Conservation (phyloP, 2,113 vertebrate species). For the Protobothrops mucrosquamatus region DNA sequence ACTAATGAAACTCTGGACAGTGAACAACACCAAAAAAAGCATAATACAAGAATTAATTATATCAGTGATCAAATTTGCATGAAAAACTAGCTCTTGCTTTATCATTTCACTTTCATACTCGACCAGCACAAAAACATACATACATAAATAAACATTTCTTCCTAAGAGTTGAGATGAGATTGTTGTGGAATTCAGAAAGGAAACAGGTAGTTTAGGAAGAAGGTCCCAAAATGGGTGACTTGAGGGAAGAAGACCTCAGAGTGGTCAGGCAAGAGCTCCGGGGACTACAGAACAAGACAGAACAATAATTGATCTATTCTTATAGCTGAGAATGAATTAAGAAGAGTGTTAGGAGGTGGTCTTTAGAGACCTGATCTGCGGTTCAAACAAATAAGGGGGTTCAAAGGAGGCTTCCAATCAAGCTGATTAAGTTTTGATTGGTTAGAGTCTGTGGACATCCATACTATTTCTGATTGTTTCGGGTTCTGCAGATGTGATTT, state of each 20-base stretch:
- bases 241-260: too few relatives aligned
- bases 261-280: neutral
- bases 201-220: neutral
- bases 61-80: neutral
- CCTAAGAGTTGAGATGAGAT: neutral
- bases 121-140: neutral
- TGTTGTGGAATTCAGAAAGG: neutral
- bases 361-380: constrained; percentile 11
- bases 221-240: neutral
- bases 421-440: constrained; percentile 15
- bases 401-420: neutral
- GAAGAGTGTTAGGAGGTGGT: neutral
- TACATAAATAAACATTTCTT: neutral
- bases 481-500: neutral
- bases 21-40: neutral
- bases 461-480: neutral
- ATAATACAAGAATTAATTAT: neutral
- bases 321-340: neutral
- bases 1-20: neutral
- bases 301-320: constrained; percentile 8
- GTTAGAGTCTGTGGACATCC: neutral
- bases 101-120: neutral
- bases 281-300: neutral
- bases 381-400: neutral
- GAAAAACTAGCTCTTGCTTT: neutral